Base-by-base conservation (phyloP, 2,113 vertebrate species). In the Stigmatopora argus region DNA sequence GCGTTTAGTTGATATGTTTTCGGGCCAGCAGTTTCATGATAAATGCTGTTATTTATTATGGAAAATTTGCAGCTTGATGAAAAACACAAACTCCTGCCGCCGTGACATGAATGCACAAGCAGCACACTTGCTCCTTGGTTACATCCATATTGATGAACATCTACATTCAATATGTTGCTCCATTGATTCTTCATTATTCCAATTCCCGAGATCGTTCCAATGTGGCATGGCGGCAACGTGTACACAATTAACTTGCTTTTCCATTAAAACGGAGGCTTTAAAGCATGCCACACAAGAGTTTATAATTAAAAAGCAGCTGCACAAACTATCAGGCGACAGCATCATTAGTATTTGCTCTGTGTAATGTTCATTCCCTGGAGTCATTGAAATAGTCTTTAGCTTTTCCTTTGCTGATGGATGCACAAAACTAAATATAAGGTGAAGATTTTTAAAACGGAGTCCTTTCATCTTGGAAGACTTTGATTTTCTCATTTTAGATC, bases 181-280 rank as follows among this genome's bases (percentile, higher is more conserved):
- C 81, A 87, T 89, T 89, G 88, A 89, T 87, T 89, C 81, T 87
- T 85, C 81, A 84, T 92, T 87, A 87, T 89, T 86, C 75, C 72
- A 70, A 77, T 84, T 87, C 84, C 82, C 77, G 31, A 34, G 64
- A 83, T 69, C 64, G 59, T 84, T 87, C 73, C 69, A 80, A 55
- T 62, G 69, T 60, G 71, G 70, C 66, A 59, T 66, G 69, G 74
- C 68, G 67, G 58, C 65, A n/a, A 68, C 73, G 77, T 78, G 79
- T 80, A 81, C 75, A 59, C 73, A 82, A 82, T 89, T 87, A 81
- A 87, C 86, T 80, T 86, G 77, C 63, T 65, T 73, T 85, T 87
- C 82, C 82, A 87, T 87, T 89, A 88, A 88, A 88, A 86, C 67
- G n/a, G 15, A 78, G 75, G 85, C 87, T 88, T 91, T 89, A 89